Evolutionary conservation across 2,888 invertebrate species (phyloP).

Genomic region (Maniola hyperantus): DNA sequence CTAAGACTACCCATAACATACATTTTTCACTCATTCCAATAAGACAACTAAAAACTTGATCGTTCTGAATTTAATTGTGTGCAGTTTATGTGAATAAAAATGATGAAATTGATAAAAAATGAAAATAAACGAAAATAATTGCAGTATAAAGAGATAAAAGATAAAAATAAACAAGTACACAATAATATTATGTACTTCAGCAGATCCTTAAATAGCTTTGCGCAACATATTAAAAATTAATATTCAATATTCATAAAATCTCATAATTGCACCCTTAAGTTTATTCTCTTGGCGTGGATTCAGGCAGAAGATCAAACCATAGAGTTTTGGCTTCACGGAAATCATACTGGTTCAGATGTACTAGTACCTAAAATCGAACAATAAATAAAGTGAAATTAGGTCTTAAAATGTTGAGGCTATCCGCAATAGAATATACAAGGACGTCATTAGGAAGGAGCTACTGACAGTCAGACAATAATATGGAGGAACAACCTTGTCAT

Average conservation of each 20-base stretch:
- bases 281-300: conserved; percentile 69
- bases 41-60: too few relatives aligned
- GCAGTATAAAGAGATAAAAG: neutral
- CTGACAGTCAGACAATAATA: too few relatives aligned
- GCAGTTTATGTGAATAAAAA: too few relatives aligned
- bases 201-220: conserved; percentile 31
- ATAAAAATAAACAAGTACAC: conserved; percentile 3
- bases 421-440: neutral
- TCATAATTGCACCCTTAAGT: conserved; percentile 1
- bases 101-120: neutral
- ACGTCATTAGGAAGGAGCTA: too few relatives aligned
- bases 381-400: neutral
- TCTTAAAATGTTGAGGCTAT: too few relatives aligned
- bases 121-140: neutral
- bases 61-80: too few relatives aligned
- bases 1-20: too few relatives aligned
- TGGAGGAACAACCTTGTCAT: too few relatives aligned
- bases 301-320: conserved; percentile 88
- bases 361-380: conserved; percentile 77
- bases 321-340: conserved; percentile 86
- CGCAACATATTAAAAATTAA: conserved; percentile 15
- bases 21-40: too few relatives aligned
- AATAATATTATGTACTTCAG: conserved; percentile 13
- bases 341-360: conserved; percentile 86
- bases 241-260: neutral